Conservation (phyloP, 1,140 invertebrate genomes). For the Drosophila seguyi region DNA sequence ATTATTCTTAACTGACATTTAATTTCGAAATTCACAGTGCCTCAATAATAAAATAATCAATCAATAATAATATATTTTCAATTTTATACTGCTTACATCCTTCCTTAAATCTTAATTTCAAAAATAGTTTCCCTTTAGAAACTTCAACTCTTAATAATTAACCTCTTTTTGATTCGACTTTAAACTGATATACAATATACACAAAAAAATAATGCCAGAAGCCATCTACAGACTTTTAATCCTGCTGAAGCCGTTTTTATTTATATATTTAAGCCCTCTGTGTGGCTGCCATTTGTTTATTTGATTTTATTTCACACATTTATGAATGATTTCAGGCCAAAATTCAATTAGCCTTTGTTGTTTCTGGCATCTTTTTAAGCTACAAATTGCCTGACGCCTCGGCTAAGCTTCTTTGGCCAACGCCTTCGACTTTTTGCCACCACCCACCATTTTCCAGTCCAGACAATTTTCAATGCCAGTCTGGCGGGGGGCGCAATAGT, state of each 20-base stretch:
- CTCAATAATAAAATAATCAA: too few relatives aligned
- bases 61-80: too few relatives aligned
- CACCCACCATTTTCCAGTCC: not conserved
- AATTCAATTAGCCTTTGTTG: slow-evolving; percentile 56
- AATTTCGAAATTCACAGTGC: too few relatives aligned
- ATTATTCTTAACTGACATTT: not conserved
- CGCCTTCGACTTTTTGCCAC: slow-evolving; percentile 7
- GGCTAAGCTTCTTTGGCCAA: slow-evolving; percentile 56
- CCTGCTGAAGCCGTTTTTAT: not conserved
- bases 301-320: slow-evolving; percentile 10
- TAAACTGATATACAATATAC: not conserved
- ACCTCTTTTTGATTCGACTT: not conserved
- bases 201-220: not conserved
- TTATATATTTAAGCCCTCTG: not conserved
- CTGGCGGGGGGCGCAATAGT: not conserved
- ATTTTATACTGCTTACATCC: too few relatives aligned
- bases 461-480: slow-evolving; percentile 33
- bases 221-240: not conserved
- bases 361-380: slow-evolving; percentile 46
- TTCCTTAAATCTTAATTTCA: too few relatives aligned
- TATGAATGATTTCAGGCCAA: slow-evolving; percentile 26
- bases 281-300: not conserved
- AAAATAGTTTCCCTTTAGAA: not conserved
- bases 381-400: slow-evolving; percentile 79
- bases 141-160: not conserved